A percentile compares a stretch with the other conserved stretches of the same genome.
phyloP scores from a whole-genome alignment of 2,888 invertebrate genomes.

The Lymantria dispar region DNA sequence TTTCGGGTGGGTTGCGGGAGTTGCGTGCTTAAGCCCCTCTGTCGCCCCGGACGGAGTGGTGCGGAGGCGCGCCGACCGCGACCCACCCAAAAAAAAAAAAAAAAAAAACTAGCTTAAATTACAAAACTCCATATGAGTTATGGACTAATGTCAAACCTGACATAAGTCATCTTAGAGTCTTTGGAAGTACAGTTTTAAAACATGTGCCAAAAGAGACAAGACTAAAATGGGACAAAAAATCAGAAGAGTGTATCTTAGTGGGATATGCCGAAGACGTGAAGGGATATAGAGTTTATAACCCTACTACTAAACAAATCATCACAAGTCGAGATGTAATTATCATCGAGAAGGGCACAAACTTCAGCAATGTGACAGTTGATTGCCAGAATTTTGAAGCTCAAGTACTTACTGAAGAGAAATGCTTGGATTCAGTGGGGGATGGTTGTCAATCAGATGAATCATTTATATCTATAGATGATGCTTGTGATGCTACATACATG shows the following conservation, averaged over 20 bases:
- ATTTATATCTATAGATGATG: background rate
- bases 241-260: constrained; percentile 1
- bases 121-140: constrained; percentile 4
- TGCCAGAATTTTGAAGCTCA: background rate
- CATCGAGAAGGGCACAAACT: background rate
- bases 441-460: background rate
- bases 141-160: constrained; percentile 6
- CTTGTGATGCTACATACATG: background rate
- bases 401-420: background rate
- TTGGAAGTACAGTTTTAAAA: background rate
- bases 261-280: constrained; percentile 3
- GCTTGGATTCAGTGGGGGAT: background rate
- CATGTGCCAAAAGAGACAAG: background rate
- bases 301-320: background rate
- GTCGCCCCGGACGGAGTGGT: no score
- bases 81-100: no score
- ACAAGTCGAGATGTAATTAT: constrained; percentile 11
- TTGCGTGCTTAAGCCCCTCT: no score
- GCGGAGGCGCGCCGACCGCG: no score
- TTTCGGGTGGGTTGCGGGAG: no score
- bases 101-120: background rate
- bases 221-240: constrained; percentile 1
- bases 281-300: constrained; percentile 9
- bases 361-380: background rate
- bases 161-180: constrained; percentile 4